Conservation (phyloP, 2,797 vertebrate genomes). For the Emys orbicularis region DNA sequence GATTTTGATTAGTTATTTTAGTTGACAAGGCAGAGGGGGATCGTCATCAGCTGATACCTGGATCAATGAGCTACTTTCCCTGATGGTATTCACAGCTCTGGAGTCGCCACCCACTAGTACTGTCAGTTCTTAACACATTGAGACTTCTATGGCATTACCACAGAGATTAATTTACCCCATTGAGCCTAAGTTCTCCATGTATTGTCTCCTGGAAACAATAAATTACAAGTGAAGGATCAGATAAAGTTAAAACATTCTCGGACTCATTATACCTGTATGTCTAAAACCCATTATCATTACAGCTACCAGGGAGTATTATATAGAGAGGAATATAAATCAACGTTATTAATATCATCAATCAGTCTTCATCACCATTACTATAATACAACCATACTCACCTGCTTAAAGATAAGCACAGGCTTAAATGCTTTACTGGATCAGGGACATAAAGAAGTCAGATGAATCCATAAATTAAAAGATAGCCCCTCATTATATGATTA, state of each 20-base stretch:
- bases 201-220: slow-evolving; percentile 29
- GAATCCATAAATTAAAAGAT: not conserved
- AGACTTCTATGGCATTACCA: slow-evolving; percentile 30
- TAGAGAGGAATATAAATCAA: slow-evolving; percentile 24
- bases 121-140: not conserved
- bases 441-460: not conserved
- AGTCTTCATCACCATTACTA: slow-evolving; percentile 28
- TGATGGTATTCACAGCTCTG: not conserved
- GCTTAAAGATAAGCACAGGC: not conserved
- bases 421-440: not conserved
- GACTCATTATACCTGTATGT: slow-evolving; percentile 48
- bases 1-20: not conserved
- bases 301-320: slow-evolving; percentile 33
- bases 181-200: not conserved
- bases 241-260: slow-evolving; percentile 40
- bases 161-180: not conserved
- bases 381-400: not conserved
- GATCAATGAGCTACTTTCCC: slow-evolving; percentile 46
- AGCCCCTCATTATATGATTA: not conserved
- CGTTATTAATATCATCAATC: slow-evolving; percentile 62
- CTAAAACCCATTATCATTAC: slow-evolving; percentile 32
- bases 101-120: slow-evolving; percentile 42
- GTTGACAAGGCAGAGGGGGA: slow-evolving; percentile 1
- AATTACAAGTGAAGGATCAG: slow-evolving; percentile 26
- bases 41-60: slow-evolving; percentile 9